Evolutionary conservation across 2,113 vertebrate species (phyloP), one percentile per base, ranked within the genome.

Genomic region (Upupa epops): DNA sequence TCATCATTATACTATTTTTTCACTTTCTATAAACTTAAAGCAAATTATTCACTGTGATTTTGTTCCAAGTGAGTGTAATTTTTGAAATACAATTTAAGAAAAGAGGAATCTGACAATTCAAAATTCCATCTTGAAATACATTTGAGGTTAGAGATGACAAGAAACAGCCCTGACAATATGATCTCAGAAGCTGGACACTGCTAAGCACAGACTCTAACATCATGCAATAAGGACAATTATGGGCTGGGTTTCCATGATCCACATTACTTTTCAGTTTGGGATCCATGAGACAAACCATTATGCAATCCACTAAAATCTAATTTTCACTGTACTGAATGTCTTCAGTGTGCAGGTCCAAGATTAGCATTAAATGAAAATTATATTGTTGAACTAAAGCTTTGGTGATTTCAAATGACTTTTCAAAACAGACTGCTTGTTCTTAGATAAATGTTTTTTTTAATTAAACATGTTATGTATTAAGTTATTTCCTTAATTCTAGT

Each of bases 401-500:
- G 72, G 72, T 20, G 66, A 88, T 89, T 93, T 91, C 52, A 91
- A 84, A 94, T 88, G 87, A 61, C 71, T 76, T 36, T 81, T 93
- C 77, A 84, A 92, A 92, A 75, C 58, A 91, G 75, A 72, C 60
- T 46, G 64, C 34, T 28, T 51, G 69, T 68, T 88, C 77, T 88
- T 71, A 93, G 92, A 93, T 83, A 93, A 95, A 91, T 37, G 12
- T 42, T 26, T 34, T 2, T 21, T 74, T 88, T 87, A 90, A 82
- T 91, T 86, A 92, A 80, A 88, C 48, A n/a, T 24, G 31, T n/a
- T 77, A 74, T 74, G 60, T 85, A 92, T 96, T 92, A 91, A 94
- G 54, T 89, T 94, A 87, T 92, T 96, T 81, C 65, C 88, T 90
- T 93, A 92, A 96, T 90, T 96, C 88, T 25, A 85, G 56, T 89